Conservation (phyloP, 2,888 invertebrate genomes). For the Beris chalybata region DNA sequence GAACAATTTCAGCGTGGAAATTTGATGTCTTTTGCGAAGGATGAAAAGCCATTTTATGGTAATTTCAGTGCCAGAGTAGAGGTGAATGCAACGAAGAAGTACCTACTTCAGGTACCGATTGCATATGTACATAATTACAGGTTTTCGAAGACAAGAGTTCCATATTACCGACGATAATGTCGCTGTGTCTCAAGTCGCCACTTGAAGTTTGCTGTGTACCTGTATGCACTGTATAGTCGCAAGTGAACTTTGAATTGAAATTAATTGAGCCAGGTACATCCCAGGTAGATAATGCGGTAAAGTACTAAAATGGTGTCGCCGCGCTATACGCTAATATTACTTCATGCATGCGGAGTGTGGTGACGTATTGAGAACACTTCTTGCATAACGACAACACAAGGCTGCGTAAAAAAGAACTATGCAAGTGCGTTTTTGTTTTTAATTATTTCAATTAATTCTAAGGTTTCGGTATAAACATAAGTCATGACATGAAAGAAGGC, state of each 20-base stretch:
- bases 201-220: slow-evolving; percentile 8
- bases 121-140: no score
- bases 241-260: slow-evolving; percentile 30
- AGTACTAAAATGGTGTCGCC: slow-evolving; percentile 14
- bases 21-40: slow-evolving; percentile 22
- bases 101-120: no score
- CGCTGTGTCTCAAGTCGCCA: not conserved
- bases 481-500: no score
- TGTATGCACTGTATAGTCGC: slow-evolving; percentile 7
- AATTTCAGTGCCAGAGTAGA: slow-evolving; percentile 31
- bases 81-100: no score
- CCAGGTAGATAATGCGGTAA: not conserved
- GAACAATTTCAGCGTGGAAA: slow-evolving; percentile 14
- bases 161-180: no score
- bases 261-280: slow-evolving; percentile 19
- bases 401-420: no score
- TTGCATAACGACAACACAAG: slow-evolving; percentile 9
- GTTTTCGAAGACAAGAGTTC: no score
- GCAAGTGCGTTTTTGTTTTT: no score
- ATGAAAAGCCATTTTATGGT: slow-evolving; percentile 34
- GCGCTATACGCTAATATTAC: slow-evolving; percentile 2
- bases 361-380: slow-evolving; percentile 26
- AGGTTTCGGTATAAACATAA: no score
- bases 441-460: no score
- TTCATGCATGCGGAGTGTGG: slow-evolving; percentile 13